Conservation (phyloP, 2,113 vertebrate species). For the Sylvia atricapilla region DNA sequence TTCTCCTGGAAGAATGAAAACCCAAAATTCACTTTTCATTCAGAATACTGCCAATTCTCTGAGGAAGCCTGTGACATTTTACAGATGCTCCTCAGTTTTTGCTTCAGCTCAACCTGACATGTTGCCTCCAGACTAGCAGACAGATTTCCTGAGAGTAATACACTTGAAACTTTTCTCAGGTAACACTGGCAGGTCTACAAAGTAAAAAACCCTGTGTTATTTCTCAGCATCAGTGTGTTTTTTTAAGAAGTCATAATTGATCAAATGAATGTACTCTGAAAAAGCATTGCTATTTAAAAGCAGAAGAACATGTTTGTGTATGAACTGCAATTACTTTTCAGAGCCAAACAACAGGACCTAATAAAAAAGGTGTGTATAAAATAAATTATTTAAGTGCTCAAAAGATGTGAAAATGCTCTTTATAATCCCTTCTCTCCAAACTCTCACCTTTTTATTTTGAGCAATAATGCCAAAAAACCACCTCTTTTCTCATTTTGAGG, state of each 20-base stretch:
- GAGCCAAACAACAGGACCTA: not conserved
- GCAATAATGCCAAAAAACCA: not conserved
- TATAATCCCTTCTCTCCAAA: not conserved
- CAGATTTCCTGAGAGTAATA: not conserved
- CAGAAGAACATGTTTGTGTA: not conserved
- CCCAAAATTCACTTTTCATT: not conserved
- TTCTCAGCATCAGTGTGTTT: not conserved
- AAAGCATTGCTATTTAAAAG: not conserved
- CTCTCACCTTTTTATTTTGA: rapidly evolving
- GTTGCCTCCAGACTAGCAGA: not conserved
- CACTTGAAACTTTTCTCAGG: not conserved
- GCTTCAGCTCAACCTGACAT: not conserved
- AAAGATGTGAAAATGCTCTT: not conserved
- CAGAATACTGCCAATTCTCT: not conserved
- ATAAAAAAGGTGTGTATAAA: not conserved
- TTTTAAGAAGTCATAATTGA: not conserved
- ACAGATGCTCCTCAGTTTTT: not conserved
- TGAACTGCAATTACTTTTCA: not conserved
- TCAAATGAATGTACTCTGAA: not conserved
- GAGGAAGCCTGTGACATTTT: not conserved
- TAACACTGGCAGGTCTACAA: not conserved
- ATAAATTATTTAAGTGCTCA: not conserved
- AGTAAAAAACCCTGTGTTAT: not conserved
- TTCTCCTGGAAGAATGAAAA: not conserved
- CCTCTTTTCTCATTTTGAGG: not conserved